These are phyloP conservation scores for Stenotaenia linearis DNA, from an alignment of 2,888 invertebrate species.

Conservation along the genomic window DNA sequence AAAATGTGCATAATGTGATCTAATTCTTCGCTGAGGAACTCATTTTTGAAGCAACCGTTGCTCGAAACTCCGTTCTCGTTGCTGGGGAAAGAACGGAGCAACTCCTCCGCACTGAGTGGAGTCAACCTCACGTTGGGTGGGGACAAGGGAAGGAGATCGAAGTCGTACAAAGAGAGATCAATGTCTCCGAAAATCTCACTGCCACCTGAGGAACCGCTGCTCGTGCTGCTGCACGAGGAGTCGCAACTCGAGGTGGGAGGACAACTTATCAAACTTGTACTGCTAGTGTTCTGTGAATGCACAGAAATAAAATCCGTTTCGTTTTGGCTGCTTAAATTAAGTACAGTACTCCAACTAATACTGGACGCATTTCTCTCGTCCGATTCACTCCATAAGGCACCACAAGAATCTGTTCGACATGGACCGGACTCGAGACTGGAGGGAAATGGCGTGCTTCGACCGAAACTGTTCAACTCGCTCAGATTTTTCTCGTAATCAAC, in stretches of 20 bases:
- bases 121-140: conserved; percentile 44
- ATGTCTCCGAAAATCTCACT: conserved; percentile 48
- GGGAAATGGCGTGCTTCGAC: conserved; percentile 38
- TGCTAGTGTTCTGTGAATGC: conserved; percentile 36
- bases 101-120: conserved; percentile 47
- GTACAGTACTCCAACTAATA: conserved; percentile 87
- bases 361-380: conserved; percentile 65
- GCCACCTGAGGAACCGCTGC: conserved; percentile 34
- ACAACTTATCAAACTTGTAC: too few relatives aligned
- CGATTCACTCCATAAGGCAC: conserved; percentile 39
- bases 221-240: conserved; percentile 30
- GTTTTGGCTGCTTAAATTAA: conserved; percentile 77
- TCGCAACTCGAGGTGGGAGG: background rate
- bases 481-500: conserved; percentile 38
- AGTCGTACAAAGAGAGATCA: conserved; percentile 56
- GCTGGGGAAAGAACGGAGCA: conserved; percentile 46
- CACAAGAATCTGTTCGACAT: conserved; percentile 33
- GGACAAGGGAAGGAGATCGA: conserved; percentile 50
- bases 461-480: conserved; percentile 37
- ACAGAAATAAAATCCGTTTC: conserved; percentile 63
- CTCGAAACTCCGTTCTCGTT: conserved; percentile 28
- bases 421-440: conserved; percentile 36
- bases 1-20: conserved; percentile 65
- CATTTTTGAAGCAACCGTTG: conserved; percentile 36
- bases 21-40: conserved; percentile 52